Evolutionary conservation across 2,113 vertebrate genomes (phyloP).

Genomic region (Jacana jacana): DNA sequence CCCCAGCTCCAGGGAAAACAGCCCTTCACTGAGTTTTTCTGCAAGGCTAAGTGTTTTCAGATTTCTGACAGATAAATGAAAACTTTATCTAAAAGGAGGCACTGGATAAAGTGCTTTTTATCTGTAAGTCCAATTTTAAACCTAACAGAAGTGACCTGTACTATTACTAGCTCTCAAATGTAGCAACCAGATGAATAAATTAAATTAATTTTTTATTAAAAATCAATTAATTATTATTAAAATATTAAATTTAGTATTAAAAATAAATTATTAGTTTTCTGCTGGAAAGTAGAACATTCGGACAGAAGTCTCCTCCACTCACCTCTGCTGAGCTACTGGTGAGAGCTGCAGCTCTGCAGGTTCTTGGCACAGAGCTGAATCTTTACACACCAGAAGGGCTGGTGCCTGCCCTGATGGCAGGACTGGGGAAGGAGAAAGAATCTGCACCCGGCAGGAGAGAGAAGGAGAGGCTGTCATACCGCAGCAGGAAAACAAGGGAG

Average conservation of each 20-base stretch:
- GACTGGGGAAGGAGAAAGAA: neutral
- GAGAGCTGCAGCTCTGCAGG: neutral
- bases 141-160: neutral
- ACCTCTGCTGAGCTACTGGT: neutral
- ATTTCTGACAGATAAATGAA: neutral
- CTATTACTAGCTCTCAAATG: neutral
- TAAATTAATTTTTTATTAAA: neutral
- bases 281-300: neutral
- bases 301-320: neutral
- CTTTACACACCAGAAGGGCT: neutral
- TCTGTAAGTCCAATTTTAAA: neutral
- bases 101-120: neutral
- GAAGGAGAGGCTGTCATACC: neutral
- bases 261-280: too few species aligned
- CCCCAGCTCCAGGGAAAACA: neutral
- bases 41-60: neutral
- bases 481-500: neutral
- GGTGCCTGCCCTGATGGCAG: neutral
- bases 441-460: rapidly evolving
- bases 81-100: neutral
- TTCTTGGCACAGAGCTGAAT: neutral
- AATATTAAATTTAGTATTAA: too few species aligned
- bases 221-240: too few species aligned
- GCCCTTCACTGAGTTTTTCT: neutral
- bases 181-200: neutral